phyloP scores from a whole-genome alignment of 2,888 invertebrate species.

The Sesia bembeciformis region DNA sequence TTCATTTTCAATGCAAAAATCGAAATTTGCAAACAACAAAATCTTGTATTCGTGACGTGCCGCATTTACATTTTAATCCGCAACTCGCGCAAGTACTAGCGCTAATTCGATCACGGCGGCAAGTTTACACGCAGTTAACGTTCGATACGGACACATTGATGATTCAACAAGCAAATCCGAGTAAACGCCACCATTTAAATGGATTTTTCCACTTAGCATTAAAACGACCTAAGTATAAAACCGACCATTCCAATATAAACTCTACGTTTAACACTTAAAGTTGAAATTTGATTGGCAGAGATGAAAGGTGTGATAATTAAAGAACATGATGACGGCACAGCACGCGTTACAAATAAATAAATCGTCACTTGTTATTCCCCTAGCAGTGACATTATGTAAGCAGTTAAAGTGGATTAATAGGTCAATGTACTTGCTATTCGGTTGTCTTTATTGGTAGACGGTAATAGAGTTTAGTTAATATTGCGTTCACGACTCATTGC shows the following conservation, averaged over 20 bases:
- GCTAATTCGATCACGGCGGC: slow-evolving; percentile 9
- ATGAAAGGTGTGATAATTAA: slow-evolving; percentile 23
- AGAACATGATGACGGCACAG: slow-evolving; percentile 29
- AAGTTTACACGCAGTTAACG: slow-evolving; percentile 17
- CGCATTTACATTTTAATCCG: slow-evolving; percentile 9
- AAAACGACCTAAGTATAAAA: background rate
- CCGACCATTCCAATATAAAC: slow-evolving; percentile 1
- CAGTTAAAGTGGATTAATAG: slow-evolving; percentile 45
- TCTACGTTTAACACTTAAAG: background rate
- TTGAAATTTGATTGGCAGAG: slow-evolving; percentile 2
- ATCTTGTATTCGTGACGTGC: background rate
- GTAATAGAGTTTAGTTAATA: slow-evolving; percentile 22
- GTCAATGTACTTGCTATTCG: slow-evolving; percentile 46
- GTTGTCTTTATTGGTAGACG: slow-evolving; percentile 19
- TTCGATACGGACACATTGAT: slow-evolving; percentile 23
- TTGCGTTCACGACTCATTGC: slow-evolving; percentile 1
- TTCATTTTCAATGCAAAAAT: too few relatives aligned
- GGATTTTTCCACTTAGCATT: slow-evolving; percentile 1
- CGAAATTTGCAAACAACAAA: too few relatives aligned
- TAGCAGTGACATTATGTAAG: slow-evolving; percentile 38
- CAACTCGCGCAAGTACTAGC: slow-evolving; percentile 5
- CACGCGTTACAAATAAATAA: slow-evolving; percentile 37
- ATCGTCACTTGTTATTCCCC: slow-evolving; percentile 36
- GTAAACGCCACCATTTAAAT: slow-evolving; percentile 37
- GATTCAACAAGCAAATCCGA: slow-evolving; percentile 36